phyloP scores from a whole-genome alignment of 2,113 vertebrate genomes.

The Mastomys natalensis region DNA sequence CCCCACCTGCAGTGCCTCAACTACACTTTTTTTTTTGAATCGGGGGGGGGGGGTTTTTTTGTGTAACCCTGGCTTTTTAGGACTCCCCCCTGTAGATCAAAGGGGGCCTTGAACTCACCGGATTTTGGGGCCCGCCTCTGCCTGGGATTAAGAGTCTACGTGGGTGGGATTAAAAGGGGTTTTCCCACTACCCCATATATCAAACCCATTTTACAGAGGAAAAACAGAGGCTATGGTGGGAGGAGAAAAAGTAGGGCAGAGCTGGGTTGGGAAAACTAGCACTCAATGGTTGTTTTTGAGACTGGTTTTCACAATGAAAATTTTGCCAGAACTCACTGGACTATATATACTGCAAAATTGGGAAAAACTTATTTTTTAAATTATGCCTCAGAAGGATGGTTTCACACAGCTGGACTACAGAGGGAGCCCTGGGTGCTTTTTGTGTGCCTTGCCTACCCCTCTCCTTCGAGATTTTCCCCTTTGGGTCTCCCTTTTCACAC shows the following conservation, averaged over 20 bases:
- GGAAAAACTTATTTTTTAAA: not conserved
- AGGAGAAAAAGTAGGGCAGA: not conserved
- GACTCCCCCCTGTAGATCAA: not conserved
- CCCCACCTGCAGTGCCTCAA: too few relatives aligned
- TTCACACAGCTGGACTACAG: not conserved
- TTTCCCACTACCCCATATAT: not conserved
- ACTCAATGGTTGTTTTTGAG: not conserved
- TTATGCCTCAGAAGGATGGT: not conserved
- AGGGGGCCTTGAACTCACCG: not conserved
- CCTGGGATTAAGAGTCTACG: not conserved
- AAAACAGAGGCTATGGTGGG: not conserved
- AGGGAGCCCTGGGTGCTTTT: not conserved
- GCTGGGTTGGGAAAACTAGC: not conserved
- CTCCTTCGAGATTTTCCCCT: not conserved
- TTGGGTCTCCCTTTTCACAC: not conserved
- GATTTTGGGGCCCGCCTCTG: not conserved
- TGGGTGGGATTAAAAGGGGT: not conserved
- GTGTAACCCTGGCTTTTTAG: not conserved
- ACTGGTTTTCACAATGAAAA: not conserved
- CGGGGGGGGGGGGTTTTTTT: not conserved
- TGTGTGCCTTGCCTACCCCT: not conserved
- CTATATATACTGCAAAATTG: not conserved
- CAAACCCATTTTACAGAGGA: not conserved
- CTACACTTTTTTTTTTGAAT: not conserved
- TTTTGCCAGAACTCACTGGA: not conserved